These are phyloP conservation scores for Lates calcarifer DNA, from an alignment of 2,113 vertebrate genomes.

Conservation along the genomic window DNA sequence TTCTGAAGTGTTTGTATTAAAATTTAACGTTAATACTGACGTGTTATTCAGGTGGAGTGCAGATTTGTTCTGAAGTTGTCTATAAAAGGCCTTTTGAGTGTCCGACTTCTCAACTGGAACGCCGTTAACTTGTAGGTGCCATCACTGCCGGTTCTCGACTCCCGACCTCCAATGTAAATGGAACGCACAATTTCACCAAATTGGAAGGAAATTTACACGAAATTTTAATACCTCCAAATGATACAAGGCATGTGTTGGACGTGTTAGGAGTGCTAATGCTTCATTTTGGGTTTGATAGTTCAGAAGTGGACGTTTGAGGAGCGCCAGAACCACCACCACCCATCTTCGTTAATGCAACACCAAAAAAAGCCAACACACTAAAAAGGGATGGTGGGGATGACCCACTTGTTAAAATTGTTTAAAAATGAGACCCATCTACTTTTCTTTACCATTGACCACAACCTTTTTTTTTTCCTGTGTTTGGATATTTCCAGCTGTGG, in stretches of 20 bases:
- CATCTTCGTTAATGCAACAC: not conserved
- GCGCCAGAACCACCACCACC: not conserved
- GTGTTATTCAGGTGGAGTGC: too few species aligned
- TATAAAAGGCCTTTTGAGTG: too few species aligned
- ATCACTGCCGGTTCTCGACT: too few species aligned
- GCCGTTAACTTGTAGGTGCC: too few species aligned
- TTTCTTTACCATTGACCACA: conserved; percentile 1
- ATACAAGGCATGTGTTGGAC: not conserved
- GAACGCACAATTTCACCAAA: not conserved
- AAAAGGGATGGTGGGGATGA: not conserved
- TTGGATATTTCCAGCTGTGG: conserved; percentile 46
- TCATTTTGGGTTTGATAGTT: not conserved
- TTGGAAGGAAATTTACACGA: not conserved
- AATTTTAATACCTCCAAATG: not conserved
- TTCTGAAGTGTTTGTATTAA: too few species aligned
- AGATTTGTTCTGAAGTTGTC: too few species aligned
- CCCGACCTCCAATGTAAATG: too few species aligned
- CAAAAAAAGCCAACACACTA: not conserved
- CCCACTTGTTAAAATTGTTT: not conserved
- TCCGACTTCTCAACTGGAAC: too few species aligned
- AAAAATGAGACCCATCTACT: not conserved
- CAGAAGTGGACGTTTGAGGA: not conserved
- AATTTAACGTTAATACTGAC: too few species aligned
- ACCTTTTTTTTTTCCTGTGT: conserved; percentile 1
- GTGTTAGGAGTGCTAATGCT: not conserved